These are phyloP conservation scores for Verasper variegatus DNA, from an alignment of 2,113 vertebrate species.

Conservation along the genomic window DNA sequence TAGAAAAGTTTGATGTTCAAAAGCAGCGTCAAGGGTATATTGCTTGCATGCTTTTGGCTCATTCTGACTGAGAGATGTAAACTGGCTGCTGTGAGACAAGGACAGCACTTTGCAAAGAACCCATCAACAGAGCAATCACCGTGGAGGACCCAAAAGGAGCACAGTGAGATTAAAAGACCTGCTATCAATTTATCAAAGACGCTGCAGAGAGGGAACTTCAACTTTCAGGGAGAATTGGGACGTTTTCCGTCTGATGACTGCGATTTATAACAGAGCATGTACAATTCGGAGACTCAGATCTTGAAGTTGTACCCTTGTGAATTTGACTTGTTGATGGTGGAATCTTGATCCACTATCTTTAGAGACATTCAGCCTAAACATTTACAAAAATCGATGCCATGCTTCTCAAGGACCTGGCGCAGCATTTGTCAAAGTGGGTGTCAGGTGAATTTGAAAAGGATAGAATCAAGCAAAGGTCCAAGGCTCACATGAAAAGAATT, in stretches of 20 bases:
- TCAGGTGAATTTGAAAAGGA: too few relatives aligned
- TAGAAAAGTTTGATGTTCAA: slow-evolving; percentile 33
- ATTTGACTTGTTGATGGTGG: slow-evolving; percentile 15
- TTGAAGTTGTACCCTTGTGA: slow-evolving; percentile 25
- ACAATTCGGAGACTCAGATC: slow-evolving; percentile 36
- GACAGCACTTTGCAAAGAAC: slow-evolving; percentile 54
- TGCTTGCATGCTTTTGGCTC: slow-evolving; percentile 13
- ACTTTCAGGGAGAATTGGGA: slow-evolving; percentile 66
- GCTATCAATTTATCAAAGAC: slow-evolving; percentile 71
- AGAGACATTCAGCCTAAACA: slow-evolving; percentile 1
- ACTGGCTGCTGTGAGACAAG: slow-evolving; percentile 53
- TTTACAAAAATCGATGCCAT: not conserved
- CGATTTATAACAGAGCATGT: slow-evolving; percentile 60
- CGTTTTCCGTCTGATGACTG: slow-evolving; percentile 58
- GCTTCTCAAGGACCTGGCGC: too few relatives aligned
- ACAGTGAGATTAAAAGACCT: slow-evolving; percentile 65
- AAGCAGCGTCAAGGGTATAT: slow-evolving; percentile 13
- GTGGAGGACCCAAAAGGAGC: slow-evolving; percentile 56
- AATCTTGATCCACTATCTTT: not conserved
- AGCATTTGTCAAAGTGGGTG: too few relatives aligned
- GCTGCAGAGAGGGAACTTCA: slow-evolving; percentile 56
- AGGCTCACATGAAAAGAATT: not conserved
- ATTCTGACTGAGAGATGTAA: slow-evolving; percentile 28
- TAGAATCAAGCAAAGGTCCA: too few relatives aligned
- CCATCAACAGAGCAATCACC: slow-evolving; percentile 68